These are phyloP conservation scores for Micromys minutus DNA, from an alignment of 2,113 vertebrate genomes.

Conservation along the genomic window DNA sequence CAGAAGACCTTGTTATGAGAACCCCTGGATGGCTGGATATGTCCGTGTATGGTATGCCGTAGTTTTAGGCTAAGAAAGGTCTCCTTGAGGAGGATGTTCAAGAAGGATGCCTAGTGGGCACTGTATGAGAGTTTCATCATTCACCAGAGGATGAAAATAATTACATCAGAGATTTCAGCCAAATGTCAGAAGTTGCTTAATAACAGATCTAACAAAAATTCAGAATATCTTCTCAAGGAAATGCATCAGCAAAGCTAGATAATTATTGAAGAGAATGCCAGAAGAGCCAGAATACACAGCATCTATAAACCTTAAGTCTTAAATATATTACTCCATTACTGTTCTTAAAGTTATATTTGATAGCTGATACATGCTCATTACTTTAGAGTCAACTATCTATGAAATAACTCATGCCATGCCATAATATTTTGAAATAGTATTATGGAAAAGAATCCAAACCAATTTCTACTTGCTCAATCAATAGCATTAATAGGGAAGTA, in stretches of 20 bases:
- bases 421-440: not conserved
- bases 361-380: not conserved
- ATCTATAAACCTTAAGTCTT: not conserved
- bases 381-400: not conserved
- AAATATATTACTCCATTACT: not conserved
- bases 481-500: not conserved
- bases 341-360: slow-evolving; percentile 38
- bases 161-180: not conserved
- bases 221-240: not conserved
- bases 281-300: not conserved
- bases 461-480: not conserved
- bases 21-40: not conserved
- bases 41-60: not conserved
- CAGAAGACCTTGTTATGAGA: not conserved
- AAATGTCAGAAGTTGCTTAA: not conserved
- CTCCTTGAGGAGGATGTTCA: not conserved
- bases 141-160: not conserved
- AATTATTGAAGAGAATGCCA: not conserved
- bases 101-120: not conserved
- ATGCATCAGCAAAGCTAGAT: not conserved
- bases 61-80: not conserved
- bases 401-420: not conserved
- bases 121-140: not conserved
- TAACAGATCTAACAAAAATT: not conserved
- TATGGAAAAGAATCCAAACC: slow-evolving; percentile 20